Base-by-base conservation (phyloP, 2,797 vertebrate genomes). In the Poecilia velifera region DNA sequence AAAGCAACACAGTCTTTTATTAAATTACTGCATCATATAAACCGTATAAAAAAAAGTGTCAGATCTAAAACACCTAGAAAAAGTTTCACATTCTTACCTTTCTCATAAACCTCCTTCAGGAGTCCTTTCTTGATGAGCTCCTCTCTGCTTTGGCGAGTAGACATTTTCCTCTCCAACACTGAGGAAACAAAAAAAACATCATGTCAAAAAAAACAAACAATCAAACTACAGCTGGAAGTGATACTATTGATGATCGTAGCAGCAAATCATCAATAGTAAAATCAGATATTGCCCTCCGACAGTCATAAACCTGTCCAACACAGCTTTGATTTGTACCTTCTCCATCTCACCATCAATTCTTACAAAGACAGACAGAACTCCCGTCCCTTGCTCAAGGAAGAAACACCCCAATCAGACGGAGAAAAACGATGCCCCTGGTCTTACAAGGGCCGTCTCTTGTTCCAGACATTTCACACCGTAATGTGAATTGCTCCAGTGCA, bases 111-210 rank as follows among this genome's bases (percentile, higher is more conserved):
- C 92, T 99, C 98, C 95, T 98, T 98, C 88, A 99, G 91, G 76
- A 99, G 96, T n/a, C 98, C 98, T 90, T 98, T 96, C 92, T 98
- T 98, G 94, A 99, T 99, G 79, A 99, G 97, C 90, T 99, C 97
- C 86, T 99, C 98, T 96, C 98, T 96, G 96, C 98, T 99, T 94
- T 99, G 98, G 76, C 98, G 96, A 83, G 97, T 98, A 1, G 98
- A 99, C 95, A 99, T 98, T 89, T 99, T 99, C 93, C 98, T 97
- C 95, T 99, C 98, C 95, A 99, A 90, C 89, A 97, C 98, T 99
- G 86, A 79, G 90, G 76, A 71, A n/a, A n/a, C 25, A 55, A 55
- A 55, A 55, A 25, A 55, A 55, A n/a, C 25, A n/a, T 59, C 22
- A 16, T 62, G 59, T 34, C 14, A 18, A 74, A 14, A 51, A 49